Evolutionary conservation across 2,113 vertebrate species (phyloP), one percentile per base, ranked within the genome.

Genomic region (Anarrhichthys ocellatus): DNA sequence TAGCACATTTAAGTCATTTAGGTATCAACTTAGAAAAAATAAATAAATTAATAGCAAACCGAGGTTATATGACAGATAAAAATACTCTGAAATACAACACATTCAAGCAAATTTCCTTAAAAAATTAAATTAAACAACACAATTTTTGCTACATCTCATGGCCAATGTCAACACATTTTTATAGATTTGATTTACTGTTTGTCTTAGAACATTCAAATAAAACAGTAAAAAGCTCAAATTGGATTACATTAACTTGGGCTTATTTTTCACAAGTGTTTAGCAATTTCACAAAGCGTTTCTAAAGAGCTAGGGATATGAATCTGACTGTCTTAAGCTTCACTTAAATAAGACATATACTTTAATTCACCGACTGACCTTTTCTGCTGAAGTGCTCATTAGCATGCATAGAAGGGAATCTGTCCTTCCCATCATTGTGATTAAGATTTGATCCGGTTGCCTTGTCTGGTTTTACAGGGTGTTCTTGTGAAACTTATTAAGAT

Each of bases 401-500:
- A 89, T 91, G 74, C 78, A 75, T 0, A 48, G 74, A 74, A 15
- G n/a, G 69, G 56, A 67, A 73, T 64, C 54, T 66, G 79, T 70
- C 61, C 75, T 79, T 71, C 54, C 29, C 76, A 77, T 83, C 82
- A 78, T 71, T 0, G 11, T 79, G 73, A 89, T 90, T 89, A 84
- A 54, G 71, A 87, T 87, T 78, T 82, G 72, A 87, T 89, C 76
- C 6, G 52, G 46, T 76, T 54, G 36, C 73, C 70, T 87, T 42
- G 65, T 44, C 65, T 80, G 27, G 32, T 82, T 48, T 68, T 74
- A 79, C 29, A 56, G 62, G 62, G 34, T 85, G 82, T 86, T 90
- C 78, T 82, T 83, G 54, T 81, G 50, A 78, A 85, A 85, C 56
- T 32, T 80, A 42, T 80, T 40, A 71, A 24, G 58, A 50, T 40